Percentiles rank a stretch among this genome's conserved stretches.
These are phyloP conservation scores for Ateles fusciceps DNA, from an alignment of 2,797 vertebrate genomes.

Conservation along the genomic window DNA sequence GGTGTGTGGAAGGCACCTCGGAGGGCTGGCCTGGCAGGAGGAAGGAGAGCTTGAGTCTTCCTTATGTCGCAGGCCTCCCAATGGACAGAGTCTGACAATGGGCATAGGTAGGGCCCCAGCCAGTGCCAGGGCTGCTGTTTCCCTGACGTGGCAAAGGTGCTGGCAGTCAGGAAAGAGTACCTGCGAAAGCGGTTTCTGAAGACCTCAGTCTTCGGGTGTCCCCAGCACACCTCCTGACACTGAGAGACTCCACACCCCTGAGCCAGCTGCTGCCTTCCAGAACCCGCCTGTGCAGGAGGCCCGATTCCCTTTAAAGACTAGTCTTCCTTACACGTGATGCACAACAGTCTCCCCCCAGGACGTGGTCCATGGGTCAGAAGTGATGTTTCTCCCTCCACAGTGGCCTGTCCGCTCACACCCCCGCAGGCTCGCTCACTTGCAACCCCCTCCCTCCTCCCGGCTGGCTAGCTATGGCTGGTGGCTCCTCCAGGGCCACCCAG, in stretches of 20 bases:
- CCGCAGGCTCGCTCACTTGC: too few relatives aligned
- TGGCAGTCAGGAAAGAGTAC: rapidly evolving
- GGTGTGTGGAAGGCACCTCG: neutral
- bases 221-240: rapidly evolving
- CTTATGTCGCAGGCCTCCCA: rapidly evolving
- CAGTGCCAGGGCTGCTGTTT: neutral
- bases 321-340: too few relatives aligned
- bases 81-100: rapidly evolving
- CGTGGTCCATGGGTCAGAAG: neutral
- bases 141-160: rapidly evolving
- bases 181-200: rapidly evolving
- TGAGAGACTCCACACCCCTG: rapidly evolving
- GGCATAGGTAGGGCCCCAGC: rapidly evolving
- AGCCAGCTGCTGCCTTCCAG: neutral
- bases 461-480: rapidly evolving
- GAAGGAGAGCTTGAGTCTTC: rapidly evolving
- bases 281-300: too few relatives aligned
- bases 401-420: rapidly evolving
- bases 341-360: rapidly evolving
- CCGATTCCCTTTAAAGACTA: neutral
- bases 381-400: rapidly evolving
- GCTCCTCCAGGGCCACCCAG: rapidly evolving
- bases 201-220: neutral
- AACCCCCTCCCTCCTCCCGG: rapidly evolving
- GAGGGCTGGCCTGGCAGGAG: neutral